Base-by-base conservation (phyloP, 1,140 invertebrate genomes). In the Microvelia longipes region DNA sequence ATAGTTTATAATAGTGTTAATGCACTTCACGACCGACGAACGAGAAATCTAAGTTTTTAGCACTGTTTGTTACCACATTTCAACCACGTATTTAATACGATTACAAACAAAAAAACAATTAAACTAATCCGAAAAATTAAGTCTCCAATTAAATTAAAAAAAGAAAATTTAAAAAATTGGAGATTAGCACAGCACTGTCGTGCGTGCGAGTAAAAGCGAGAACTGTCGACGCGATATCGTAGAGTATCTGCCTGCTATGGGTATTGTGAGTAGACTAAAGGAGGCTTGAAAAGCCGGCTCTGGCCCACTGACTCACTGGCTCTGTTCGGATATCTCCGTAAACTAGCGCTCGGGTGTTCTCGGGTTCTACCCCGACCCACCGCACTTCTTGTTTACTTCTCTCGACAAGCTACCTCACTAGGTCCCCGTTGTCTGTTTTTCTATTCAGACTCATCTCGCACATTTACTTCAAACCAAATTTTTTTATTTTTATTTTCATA, bases 251-350 rank as follows among this genome's bases (percentile, higher is more conserved):
- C 5, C 26, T 65, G 5, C 5, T 13, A 2, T 65, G 35, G 19
- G 35, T 11, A 11, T 19, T 50, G 19, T 11, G 35, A 50, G 35
- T 50, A 50, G 35, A 50, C 35, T 50, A 50, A 50, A 50, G 35
- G 19, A 50, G 35, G 19, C 5, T 19, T 50, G 19, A 5, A 19
- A 50, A 50, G 35, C 35, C 35, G 35, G 35, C 35, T 50, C 35
- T 75, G 74, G 29, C 73, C 73, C 69, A 75, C 71, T 75, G 74
- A 75, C 74, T 74, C 74, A 75, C 71, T 71, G 68, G 63, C 69
- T 5, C 64, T 28, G 27, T 30, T 73, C 72, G 70, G 68, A 35
- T 28, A 66, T 28, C 66, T 71, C 68, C 72, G 73, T 13, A n/a
- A n/a, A n/a, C 69, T 30, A 5, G n/a, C 13, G 72, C 29, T 75